These are phyloP conservation scores for Brachionus angularis DNA, from an alignment of 1,140 invertebrate species.

Conservation along the genomic window DNA sequence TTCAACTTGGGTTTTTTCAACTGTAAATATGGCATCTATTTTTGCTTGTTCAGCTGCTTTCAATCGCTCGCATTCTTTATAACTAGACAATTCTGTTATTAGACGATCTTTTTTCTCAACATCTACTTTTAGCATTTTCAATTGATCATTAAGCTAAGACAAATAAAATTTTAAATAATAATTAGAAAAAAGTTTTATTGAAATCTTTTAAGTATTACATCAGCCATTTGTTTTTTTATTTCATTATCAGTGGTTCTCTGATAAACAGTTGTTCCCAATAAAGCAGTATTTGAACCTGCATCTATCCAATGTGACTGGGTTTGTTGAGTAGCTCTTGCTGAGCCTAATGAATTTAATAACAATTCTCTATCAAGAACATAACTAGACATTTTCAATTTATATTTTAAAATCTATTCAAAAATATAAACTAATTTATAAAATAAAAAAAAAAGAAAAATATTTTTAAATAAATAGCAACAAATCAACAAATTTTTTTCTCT, in stretches of 20 bases:
- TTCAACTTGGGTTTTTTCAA: conserved; percentile 22
- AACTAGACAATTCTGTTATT: conserved; percentile 52
- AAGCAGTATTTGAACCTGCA: conserved; percentile 25
- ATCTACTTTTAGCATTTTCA: conserved; percentile 52
- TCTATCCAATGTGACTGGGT: conserved; percentile 28
- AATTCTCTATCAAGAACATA: conserved; percentile 39
- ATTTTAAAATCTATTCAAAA: no score
- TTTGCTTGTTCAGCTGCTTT: conserved; percentile 10
- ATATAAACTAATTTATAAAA: no score
- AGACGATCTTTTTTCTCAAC: conserved; percentile 54
- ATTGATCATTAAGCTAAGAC: conserved; percentile 54
- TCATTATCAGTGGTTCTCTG: conserved; percentile 20
- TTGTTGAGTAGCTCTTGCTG: neutral
- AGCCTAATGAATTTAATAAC: conserved; percentile 18
- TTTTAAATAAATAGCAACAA: no score
- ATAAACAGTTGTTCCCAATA: conserved; percentile 21
- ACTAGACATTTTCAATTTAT: conserved; percentile 43
- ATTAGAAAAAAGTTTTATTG: neutral
- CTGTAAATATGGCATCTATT: neutral
- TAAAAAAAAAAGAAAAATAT: neutral
- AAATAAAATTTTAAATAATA: neutral
- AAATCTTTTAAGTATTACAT: conserved; percentile 20
- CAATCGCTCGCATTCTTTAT: neutral
- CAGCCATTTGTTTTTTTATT: conserved; percentile 35
- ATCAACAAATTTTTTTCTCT: no score